phyloP scores from a whole-genome alignment of 2,113 vertebrate genomes.

The Gopherus evgoodei region DNA sequence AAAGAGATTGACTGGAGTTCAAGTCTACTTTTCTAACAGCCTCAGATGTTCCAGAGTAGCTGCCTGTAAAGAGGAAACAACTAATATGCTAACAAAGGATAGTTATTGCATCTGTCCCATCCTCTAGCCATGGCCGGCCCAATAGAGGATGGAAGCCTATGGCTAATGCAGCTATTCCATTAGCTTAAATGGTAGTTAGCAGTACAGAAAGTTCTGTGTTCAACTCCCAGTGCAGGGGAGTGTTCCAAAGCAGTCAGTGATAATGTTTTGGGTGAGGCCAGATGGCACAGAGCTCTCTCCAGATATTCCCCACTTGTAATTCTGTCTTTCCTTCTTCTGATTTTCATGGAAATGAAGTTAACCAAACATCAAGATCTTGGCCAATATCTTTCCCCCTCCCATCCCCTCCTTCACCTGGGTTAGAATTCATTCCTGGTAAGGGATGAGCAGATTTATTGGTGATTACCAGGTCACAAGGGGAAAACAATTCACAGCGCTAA shows the following conservation, averaged over 20 bases:
- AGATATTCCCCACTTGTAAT: not conserved
- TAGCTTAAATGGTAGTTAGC: too few species aligned
- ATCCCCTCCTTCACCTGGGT: not conserved
- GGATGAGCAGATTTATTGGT: not conserved
- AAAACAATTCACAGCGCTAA: not conserved
- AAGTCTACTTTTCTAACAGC: too few species aligned
- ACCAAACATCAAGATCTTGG: not conserved
- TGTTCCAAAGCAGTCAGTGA: not conserved
- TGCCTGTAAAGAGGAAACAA: not conserved
- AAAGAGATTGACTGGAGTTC: not conserved
- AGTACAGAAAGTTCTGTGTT: not conserved
- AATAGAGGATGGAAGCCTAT: not conserved
- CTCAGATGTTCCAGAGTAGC: not conserved
- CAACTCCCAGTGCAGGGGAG: too few species aligned
- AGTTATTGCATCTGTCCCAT: not conserved
- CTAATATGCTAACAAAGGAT: fast-evolving
- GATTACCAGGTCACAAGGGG: not conserved
- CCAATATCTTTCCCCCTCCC: not conserved
- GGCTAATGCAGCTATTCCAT: not conserved
- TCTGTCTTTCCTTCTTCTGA: not conserved
- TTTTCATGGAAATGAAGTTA: not conserved
- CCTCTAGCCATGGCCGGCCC: not conserved
- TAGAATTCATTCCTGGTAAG: not conserved
- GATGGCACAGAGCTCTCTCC: not conserved
- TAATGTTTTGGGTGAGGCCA: not conserved